phyloP scores from a whole-genome alignment of 2,113 vertebrate genomes.

The Hydrochoerus hydrochaeris region DNA sequence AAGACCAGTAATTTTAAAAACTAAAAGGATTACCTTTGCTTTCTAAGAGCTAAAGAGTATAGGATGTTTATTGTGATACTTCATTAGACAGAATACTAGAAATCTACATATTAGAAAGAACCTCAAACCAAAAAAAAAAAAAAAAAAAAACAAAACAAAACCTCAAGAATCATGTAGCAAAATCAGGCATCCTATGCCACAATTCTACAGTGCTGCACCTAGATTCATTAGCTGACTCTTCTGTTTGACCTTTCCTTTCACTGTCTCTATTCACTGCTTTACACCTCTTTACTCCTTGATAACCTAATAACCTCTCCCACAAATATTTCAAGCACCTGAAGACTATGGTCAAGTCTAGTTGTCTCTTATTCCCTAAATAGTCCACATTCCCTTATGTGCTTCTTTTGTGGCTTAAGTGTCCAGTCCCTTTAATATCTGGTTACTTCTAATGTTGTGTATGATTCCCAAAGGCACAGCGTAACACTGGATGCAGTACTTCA shows the following conservation, averaged over 20 bases:
- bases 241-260: background rate
- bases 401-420: background rate
- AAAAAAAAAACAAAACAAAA: background rate
- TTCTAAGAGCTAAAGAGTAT: conserved; percentile 16
- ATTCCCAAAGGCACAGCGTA: background rate
- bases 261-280: background rate
- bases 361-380: background rate
- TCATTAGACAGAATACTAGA: conserved; percentile 17
- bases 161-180: background rate
- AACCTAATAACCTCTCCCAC: background rate
- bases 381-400: background rate
- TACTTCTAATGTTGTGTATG: background rate
- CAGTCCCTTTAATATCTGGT: background rate
- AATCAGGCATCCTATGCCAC: background rate
- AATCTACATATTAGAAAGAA: background rate
- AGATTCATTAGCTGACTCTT: background rate
- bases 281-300: background rate
- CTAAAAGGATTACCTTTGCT: conserved; percentile 1
- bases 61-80: background rate
- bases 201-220: background rate
- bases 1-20: conserved; percentile 33
- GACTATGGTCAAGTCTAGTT: background rate
- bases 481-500: background rate
- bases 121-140: background rate
- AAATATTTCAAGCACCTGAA: conserved; percentile 21